Conservation (phyloP, 2,797 vertebrate genomes). For the Neostethus bicornis region DNA sequence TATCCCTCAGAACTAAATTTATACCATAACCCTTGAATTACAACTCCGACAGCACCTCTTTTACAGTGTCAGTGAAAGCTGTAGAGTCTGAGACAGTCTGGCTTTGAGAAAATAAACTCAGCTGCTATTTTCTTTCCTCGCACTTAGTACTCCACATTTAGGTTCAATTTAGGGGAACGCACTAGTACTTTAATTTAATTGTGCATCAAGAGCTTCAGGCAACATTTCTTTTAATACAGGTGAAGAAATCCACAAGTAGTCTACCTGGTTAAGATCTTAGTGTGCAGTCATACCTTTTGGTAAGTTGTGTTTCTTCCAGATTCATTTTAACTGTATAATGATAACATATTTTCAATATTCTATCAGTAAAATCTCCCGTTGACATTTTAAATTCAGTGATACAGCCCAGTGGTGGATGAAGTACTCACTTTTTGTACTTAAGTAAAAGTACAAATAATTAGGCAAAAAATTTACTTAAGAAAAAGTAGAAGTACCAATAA, state of each 20-base stretch:
- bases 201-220: slow-evolving; percentile 20
- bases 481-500: no score
- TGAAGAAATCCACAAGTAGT: slow-evolving; percentile 7
- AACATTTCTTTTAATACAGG: slow-evolving; percentile 10
- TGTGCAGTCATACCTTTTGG: not conserved
- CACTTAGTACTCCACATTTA: slow-evolving; percentile 1
- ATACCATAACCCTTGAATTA: slow-evolving; percentile 19
- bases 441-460: no score
- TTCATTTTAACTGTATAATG: slow-evolving; percentile 18
- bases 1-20: slow-evolving; percentile 30
- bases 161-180: slow-evolving; percentile 31
- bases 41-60: slow-evolving; percentile 26
- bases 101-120: slow-evolving; percentile 10
- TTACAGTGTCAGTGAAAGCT: slow-evolving; percentile 4
- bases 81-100: not conserved
- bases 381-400: slow-evolving; percentile 13
- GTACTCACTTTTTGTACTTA: no score
- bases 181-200: slow-evolving; percentile 31
- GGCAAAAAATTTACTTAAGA: no score
- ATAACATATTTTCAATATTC: slow-evolving; percentile 12
- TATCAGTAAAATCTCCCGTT: not conserved
- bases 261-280: not conserved
- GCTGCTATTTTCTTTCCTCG: slow-evolving; percentile 1
- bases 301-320: not conserved
- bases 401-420: no score